Percentiles rank a stretch among this genome's conserved stretches.
phyloP scores from a whole-genome alignment of 1,140 invertebrate genomes.

The Onthophagus taurus region DNA sequence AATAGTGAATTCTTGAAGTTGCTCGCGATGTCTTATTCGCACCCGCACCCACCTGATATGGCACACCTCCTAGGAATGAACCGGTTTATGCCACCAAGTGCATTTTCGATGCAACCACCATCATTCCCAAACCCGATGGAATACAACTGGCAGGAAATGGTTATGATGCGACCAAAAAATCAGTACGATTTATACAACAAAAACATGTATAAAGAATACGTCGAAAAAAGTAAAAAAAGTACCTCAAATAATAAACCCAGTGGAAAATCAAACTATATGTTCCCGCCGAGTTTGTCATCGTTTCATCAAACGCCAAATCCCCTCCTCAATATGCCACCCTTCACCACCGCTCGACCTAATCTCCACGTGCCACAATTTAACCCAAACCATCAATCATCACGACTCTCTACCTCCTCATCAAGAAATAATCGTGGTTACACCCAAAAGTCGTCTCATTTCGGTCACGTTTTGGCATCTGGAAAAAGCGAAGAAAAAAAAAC shows the following conservation, averaged over 20 bases:
- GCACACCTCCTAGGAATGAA: constrained; percentile 38
- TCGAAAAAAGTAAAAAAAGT: constrained; percentile 18
- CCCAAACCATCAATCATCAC: no score
- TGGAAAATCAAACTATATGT: neutral
- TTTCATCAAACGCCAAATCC: no score
- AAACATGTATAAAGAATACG: constrained; percentile 20
- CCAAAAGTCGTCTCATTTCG: no score
- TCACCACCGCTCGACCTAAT: constrained; percentile 24
- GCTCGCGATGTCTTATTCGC: constrained; percentile 37
- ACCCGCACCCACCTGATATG: constrained; percentile 39
- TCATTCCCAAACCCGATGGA: constrained; percentile 48
- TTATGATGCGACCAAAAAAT: constrained; percentile 37
- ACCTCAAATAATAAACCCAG: constrained; percentile 12
- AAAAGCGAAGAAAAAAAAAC: constrained; percentile 14
- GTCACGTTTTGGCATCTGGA: no score
- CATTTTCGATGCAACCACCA: constrained; percentile 41
- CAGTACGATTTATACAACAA: constrained; percentile 27
- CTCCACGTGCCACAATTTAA: constrained; percentile 42
- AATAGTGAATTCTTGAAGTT: constrained; percentile 43
- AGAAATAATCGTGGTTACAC: no score
- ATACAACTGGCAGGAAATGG: constrained; percentile 56
- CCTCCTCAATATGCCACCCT: constrained; percentile 7
- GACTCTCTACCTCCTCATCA: no score
- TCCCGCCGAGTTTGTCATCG: constrained; percentile 10
- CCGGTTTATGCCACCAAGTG: constrained; percentile 34